These are phyloP conservation scores for Apamea anceps DNA, from an alignment of 2,888 invertebrate species.

Conservation along the genomic window DNA sequence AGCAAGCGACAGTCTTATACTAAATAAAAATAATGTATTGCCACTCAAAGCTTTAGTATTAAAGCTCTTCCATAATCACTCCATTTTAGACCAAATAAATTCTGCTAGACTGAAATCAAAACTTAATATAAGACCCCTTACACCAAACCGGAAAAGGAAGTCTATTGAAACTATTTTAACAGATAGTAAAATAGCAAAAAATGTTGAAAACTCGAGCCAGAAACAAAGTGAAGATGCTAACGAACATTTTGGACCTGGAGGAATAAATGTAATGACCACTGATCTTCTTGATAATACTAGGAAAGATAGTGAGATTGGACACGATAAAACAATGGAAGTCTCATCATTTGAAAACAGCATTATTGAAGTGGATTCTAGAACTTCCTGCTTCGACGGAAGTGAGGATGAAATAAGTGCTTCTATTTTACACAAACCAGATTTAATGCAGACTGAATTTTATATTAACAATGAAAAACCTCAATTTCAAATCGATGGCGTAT, in stretches of 20 bases:
- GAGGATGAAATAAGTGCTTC: conserved; percentile 29
- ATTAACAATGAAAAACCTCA: conserved; percentile 39
- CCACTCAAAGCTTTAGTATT: conserved; percentile 51
- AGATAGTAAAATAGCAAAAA: conserved; percentile 42
- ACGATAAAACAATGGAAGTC: conserved; percentile 3
- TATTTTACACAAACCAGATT: conserved; percentile 24
- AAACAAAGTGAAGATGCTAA: background rate
- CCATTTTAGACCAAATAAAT: conserved; percentile 27
- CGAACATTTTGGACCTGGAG: background rate
- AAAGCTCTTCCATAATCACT: conserved; percentile 56
- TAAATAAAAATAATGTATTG: conserved; percentile 34
- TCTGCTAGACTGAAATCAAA: conserved; percentile 32
- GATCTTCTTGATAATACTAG: background rate
- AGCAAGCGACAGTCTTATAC: conserved; percentile 2
- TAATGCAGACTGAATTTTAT: conserved; percentile 50
- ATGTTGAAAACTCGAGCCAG: background rate
- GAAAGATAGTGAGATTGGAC: background rate
- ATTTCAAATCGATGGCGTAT: conserved; percentile 8
- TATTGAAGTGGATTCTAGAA: conserved; percentile 30
- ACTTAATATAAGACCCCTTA: conserved; percentile 3
- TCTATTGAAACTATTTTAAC: conserved; percentile 33
- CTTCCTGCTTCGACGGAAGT: conserved; percentile 18
- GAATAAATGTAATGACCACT: background rate
- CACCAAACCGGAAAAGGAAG: conserved; percentile 45
- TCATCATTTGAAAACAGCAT: conserved; percentile 18